Evolutionary conservation across 2,888 invertebrate species (phyloP).

Genomic region (Aphidius colemani): DNA sequence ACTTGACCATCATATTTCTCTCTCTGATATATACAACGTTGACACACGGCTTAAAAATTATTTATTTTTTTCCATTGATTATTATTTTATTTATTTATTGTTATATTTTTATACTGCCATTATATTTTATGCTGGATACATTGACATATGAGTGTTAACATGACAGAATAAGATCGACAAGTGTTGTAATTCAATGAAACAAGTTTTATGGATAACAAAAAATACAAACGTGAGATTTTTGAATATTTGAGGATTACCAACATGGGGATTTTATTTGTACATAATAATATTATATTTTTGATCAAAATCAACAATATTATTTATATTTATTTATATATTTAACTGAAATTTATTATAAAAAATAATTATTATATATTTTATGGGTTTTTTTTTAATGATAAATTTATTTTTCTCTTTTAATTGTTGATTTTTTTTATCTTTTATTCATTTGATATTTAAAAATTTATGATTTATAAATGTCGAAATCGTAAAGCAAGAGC

Average conservation of each 20-base stretch:
- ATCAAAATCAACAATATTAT: too few species aligned
- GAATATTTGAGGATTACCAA: not conserved
- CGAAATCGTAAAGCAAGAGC: conserved; percentile 7
- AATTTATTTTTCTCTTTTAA: too few species aligned
- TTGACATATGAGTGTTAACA: conserved; percentile 6
- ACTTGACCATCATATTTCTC: conserved; percentile 3
- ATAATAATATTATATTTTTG: too few species aligned
- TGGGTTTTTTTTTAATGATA: too few species aligned
- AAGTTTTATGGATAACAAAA: conserved; percentile 1
- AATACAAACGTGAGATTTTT: conserved; percentile 1
- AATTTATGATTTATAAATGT: conserved; percentile 16
- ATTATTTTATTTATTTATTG: too few species aligned
- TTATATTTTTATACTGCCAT: too few species aligned
- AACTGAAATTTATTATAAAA: too few species aligned
- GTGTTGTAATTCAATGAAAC: not conserved
- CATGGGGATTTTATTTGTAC: too few species aligned
- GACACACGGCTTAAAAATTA: conserved; percentile 35
- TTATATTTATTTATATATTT: too few species aligned
- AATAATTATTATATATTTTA: too few species aligned
- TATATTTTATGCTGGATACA: too few species aligned
- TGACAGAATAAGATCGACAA: conserved; percentile 14
- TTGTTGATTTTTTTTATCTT: too few species aligned
- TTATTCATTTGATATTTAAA: not conserved
- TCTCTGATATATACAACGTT: conserved; percentile 18
- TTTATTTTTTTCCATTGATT: conserved; percentile 15